Percentiles rank a stretch among this genome's conserved stretches.
Conservation (phyloP, 2,113 vertebrate genomes). For the Chloebia gouldiae region DNA sequence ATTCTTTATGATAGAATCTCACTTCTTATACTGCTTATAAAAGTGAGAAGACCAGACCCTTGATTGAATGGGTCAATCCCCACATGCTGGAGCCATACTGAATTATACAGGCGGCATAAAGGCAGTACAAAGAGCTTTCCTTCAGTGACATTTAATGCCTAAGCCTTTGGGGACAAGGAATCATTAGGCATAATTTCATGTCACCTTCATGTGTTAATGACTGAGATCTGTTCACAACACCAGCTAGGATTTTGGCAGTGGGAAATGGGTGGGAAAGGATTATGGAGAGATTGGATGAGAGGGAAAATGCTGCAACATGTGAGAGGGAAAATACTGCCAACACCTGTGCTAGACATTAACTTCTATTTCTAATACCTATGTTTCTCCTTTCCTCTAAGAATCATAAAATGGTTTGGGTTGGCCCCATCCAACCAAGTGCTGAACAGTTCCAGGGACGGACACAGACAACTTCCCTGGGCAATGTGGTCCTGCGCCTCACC, state of each 20-base stretch:
- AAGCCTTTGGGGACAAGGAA: neutral
- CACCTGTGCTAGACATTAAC: neutral
- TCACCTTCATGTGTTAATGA: rapidly evolving
- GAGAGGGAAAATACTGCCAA: neutral
- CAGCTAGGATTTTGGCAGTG: neutral
- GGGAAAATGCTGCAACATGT: neutral
- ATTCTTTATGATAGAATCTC: neutral
- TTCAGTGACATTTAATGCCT: neutral
- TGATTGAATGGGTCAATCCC: neutral
- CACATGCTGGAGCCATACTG: rapidly evolving
- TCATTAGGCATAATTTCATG: neutral
- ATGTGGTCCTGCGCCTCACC: neutral
- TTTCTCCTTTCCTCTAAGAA: neutral
- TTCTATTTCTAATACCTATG: neutral
- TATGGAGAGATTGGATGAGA: neutral
- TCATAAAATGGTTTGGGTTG: neutral
- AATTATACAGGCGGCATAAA: neutral
- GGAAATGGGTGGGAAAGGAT: neutral
- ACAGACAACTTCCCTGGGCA: neutral
- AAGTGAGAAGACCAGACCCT: neutral
- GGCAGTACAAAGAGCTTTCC: neutral
- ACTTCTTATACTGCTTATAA: neutral
- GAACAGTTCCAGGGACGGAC: neutral
- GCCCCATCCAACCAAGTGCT: neutral
- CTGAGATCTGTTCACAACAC: neutral